These are phyloP conservation scores for Panulirus ornatus DNA, from an alignment of 1,140 invertebrate genomes.

Conservation along the genomic window DNA sequence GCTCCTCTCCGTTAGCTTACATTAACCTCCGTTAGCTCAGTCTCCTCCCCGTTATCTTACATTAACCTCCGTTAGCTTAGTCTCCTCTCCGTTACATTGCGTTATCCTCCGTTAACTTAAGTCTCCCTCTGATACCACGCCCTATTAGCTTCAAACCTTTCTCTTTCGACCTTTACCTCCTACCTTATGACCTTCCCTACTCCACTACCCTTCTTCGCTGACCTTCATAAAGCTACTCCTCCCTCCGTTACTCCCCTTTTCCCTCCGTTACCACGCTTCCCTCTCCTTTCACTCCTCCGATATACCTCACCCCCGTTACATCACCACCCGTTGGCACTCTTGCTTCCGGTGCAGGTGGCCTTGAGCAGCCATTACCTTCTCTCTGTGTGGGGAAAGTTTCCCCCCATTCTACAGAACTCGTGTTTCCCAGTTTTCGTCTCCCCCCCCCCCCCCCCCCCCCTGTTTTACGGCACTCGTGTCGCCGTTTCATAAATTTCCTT, in stretches of 20 bases:
- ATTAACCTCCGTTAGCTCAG: not conserved
- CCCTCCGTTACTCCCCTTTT: not conserved
- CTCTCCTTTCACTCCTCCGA: not conserved
- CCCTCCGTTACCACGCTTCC: not conserved
- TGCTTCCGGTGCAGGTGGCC: too few species aligned
- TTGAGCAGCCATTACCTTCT: too few species aligned
- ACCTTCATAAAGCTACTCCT: not conserved
- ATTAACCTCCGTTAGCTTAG: not conserved
- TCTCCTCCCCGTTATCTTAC: not conserved
- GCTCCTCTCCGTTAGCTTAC: not conserved
- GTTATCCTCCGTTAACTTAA: not conserved
- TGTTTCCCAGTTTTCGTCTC: too few species aligned
- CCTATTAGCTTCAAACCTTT: not conserved
- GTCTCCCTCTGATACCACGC: too few species aligned
- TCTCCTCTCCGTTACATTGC: not conserved
- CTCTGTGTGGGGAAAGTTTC: too few species aligned
- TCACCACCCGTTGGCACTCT: too few species aligned
- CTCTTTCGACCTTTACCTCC: not conserved
- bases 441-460: not conserved
- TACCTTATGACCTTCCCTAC: not conserved
- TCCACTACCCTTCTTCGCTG: not conserved
- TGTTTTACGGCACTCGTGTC: too few species aligned
- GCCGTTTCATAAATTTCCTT: too few species aligned
- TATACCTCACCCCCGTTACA: too few species aligned
- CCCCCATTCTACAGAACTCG: too few species aligned